Evolutionary conservation across 2,888 invertebrate species (phyloP).

Genomic region (Lasius platythorax): DNA sequence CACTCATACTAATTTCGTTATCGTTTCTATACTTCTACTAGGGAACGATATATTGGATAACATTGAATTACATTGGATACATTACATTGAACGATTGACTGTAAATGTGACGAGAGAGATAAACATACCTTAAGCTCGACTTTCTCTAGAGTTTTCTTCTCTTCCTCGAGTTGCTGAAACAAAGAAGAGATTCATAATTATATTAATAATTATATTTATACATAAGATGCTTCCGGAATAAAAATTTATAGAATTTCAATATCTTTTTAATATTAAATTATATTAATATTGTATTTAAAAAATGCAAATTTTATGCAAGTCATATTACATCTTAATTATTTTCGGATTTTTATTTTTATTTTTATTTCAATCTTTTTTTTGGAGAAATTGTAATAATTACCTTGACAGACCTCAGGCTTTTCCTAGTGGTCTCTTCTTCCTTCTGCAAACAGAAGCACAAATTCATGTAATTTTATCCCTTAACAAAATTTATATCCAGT

Average conservation of each 20-base stretch:
- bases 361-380: not conserved
- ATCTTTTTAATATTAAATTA: not conserved
- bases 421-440: conserved; percentile 79
- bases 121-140: conserved; percentile 86
- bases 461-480: not conserved
- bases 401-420: conserved; percentile 81
- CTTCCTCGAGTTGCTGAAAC: conserved; percentile 73
- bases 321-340: not conserved
- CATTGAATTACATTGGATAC: no score
- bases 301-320: not conserved
- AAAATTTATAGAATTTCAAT: not conserved
- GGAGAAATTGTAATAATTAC: conserved; percentile 64
- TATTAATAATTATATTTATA: not conserved
- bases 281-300: not conserved
- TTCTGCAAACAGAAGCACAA: conserved; percentile 77
- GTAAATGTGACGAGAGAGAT: not conserved
- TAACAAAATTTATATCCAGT: not conserved
- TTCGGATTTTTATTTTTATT: not conserved
- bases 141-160: conserved; percentile 81
- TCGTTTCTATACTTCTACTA: conserved; percentile 30
- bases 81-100: conserved; percentile 2
- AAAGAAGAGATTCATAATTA: not conserved
- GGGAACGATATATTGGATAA: conserved; percentile 12
- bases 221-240: not conserved
- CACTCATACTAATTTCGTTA: conserved; percentile 29